These are phyloP conservation scores for Orthonychiurus folsomi DNA, from an alignment of 2,888 invertebrate species.

Conservation along the genomic window DNA sequence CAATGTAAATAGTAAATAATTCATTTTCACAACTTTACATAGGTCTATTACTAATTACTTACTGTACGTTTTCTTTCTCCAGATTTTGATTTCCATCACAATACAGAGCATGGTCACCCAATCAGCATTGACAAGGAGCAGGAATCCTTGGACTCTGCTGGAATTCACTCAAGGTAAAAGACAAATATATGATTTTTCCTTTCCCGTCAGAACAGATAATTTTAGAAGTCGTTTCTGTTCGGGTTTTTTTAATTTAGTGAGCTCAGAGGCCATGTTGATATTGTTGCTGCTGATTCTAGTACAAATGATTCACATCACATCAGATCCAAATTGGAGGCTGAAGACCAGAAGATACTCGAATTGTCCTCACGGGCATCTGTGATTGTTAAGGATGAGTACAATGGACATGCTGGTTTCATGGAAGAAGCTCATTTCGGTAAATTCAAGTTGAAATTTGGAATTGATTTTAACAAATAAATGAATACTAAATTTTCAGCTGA, in stretches of 20 bases:
- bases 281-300: not conserved
- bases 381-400: not conserved
- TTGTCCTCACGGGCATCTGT: not conserved
- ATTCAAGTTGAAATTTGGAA: too few relatives aligned
- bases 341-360: not conserved
- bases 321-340: not conserved
- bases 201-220: too few relatives aligned
- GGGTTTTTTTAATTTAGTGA: not conserved
- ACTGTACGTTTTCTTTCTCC: too few relatives aligned
- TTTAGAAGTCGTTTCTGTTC: not conserved
- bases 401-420: not conserved
- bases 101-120: not conserved
- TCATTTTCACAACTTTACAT: too few relatives aligned
- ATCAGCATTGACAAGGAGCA: not conserved
- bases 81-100: not conserved
- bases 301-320: not conserved
- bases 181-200: not conserved
- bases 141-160: not conserved
- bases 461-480: too few relatives aligned
- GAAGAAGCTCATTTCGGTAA: constrained; percentile 1
- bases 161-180: not conserved
- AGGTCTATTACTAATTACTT: too few relatives aligned
- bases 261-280: not conserved
- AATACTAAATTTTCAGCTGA: too few relatives aligned
- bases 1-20: too few relatives aligned